These are phyloP conservation scores for Allolobophora icterica DNA, from an alignment of 2,888 invertebrate genomes.

Conservation along the genomic window DNA sequence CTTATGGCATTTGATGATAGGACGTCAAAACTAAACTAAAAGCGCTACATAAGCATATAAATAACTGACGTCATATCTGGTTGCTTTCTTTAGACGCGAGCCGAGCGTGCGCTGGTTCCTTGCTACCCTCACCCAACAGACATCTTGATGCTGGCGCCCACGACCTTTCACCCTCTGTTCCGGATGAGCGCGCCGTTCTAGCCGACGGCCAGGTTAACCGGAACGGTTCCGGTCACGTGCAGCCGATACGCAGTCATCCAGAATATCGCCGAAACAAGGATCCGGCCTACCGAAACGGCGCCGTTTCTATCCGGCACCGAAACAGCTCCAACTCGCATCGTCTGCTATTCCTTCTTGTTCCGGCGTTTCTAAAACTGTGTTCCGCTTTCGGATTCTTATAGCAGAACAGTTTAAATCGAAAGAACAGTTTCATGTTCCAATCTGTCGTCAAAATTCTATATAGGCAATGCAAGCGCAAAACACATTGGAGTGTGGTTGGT, in stretches of 20 bases:
- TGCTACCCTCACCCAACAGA: background rate
- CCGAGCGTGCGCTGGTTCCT: background rate
- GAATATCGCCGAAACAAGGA: constrained; percentile 20
- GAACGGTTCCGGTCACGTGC: constrained; percentile 22
- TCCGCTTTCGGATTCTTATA: background rate
- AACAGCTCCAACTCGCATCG: background rate
- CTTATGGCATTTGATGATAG: too few species aligned
- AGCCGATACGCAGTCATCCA: constrained; percentile 22
- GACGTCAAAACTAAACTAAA: too few species aligned
- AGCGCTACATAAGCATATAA: background rate
- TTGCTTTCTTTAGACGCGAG: background rate
- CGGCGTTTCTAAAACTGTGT: background rate
- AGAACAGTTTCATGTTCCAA: background rate
- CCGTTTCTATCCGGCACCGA: background rate
- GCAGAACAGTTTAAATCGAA: background rate
- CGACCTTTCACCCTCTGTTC: background rate
- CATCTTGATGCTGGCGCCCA: background rate
- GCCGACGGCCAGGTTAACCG: background rate
- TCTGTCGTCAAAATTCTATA: background rate
- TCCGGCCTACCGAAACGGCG: background rate
- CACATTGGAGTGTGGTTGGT: too few species aligned
- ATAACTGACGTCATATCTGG: background rate
- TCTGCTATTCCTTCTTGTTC: background rate
- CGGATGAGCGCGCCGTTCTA: background rate
- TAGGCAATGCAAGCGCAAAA: background rate